Evolutionary conservation across 2,113 vertebrate species (phyloP), one percentile per base, ranked within the genome.

Genomic region (Pollimyrus isidori): DNA sequence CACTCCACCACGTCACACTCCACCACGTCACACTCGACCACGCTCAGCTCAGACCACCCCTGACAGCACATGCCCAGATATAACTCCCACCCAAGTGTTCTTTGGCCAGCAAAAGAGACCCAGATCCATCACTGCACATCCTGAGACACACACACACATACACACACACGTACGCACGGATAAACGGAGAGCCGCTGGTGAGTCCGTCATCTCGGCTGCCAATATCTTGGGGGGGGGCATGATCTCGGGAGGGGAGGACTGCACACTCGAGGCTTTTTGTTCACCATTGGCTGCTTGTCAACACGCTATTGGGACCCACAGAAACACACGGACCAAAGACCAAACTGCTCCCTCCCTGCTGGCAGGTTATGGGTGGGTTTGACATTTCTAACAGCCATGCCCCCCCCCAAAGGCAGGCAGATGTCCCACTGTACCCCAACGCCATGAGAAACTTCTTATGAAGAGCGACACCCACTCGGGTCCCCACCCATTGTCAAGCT

Each of bases 401-500:
- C 35, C 42, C 76, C 53, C 92, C 90, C 88, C 26, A 87, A 91
- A 89, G 91, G 94, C 93, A 26, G 58, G 92, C 88, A 84, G 88
- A 80, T 89, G 88, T 89, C 73, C 90, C 88, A 89, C 15, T 89
- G 87, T 87, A 93, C 93, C 93, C 91, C 91, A 17, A 89, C 90
- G 90, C 89, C 91, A 90, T 93, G 90, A 92, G 91, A 91, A 90
- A 90, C 91, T 89, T 91, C 89, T 93, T 94, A 92, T 94, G 94
- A 94, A 93, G 92, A 90, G 90, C 91, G 92, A 76, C 92, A 92
- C 91, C 94, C 95, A 94, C 90, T 92, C 83, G 91, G 88, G 93
- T 73, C 76, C 69, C 56, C 42, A 45, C 76, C 89, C 45, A 85
- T 65, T 21, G 91, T 92, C 91, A 91, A 35, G 56, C 26, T 17